Percentiles rank a stretch among this genome's conserved stretches.
These are phyloP conservation scores for Antechinus flavipes DNA, from an alignment of 2,113 vertebrate genomes.

Conservation along the genomic window DNA sequence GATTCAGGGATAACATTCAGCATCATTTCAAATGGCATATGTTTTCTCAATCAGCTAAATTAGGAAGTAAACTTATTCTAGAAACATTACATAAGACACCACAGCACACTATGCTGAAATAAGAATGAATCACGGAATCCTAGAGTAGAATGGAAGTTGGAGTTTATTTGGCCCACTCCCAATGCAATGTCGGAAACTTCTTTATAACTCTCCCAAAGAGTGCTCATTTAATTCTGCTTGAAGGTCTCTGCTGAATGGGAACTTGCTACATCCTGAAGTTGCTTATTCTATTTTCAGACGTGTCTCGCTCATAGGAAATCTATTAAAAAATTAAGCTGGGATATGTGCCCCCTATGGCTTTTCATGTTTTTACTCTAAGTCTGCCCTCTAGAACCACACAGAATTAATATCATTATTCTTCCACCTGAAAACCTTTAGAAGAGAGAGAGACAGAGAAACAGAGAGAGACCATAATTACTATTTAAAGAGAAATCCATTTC, in stretches of 20 bases:
- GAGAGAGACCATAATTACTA: neutral
- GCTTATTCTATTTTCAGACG: neutral
- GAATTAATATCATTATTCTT: neutral
- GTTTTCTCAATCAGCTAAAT: neutral
- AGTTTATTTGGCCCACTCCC: neutral
- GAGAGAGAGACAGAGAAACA: no score
- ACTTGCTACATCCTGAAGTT: neutral
- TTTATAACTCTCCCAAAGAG: neutral
- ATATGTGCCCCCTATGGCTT: neutral
- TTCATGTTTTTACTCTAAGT: neutral
- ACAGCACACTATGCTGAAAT: neutral
- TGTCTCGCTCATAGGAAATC: neutral
- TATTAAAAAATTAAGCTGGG: neutral
- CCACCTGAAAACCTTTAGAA: neutral
- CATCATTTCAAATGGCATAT: neutral
- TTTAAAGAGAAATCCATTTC: neutral
- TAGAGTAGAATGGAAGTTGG: neutral
- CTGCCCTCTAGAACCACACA: neutral
- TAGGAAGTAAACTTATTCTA: neutral
- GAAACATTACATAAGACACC: neutral
- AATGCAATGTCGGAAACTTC: neutral
- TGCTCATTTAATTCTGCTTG: neutral
- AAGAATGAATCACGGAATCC: neutral
- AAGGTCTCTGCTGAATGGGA: neutral
- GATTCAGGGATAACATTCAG: neutral